phyloP scores from a whole-genome alignment of 2,888 invertebrate genomes.

The Stratiomys singularior region DNA sequence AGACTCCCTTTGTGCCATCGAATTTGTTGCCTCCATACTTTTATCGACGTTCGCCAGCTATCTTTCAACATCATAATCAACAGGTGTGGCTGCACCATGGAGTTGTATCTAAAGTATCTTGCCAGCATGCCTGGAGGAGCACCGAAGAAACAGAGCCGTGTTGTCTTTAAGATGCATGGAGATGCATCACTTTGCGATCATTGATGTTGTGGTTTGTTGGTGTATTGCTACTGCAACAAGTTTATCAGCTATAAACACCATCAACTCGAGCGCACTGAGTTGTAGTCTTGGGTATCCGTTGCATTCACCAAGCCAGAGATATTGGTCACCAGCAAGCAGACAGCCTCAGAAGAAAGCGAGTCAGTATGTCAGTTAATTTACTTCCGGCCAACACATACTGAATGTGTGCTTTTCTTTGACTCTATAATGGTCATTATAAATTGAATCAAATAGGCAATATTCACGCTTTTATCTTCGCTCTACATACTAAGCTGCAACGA shows the following conservation, averaged over 20 bases:
- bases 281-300: constrained; percentile 15
- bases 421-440: constrained; percentile 27
- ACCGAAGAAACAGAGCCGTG: background rate
- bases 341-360: constrained; percentile 65
- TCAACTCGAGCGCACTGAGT: constrained; percentile 9
- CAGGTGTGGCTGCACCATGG: background rate
- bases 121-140: background rate
- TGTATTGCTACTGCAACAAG: constrained; percentile 33
- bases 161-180: background rate
- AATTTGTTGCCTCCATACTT: too few relatives aligned
- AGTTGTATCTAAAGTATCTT: background rate
- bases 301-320: constrained; percentile 38
- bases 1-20: too few relatives aligned
- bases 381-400: constrained; percentile 55
- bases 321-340: constrained; percentile 51
- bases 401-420: constrained; percentile 36
- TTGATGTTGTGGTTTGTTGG: constrained; percentile 6
- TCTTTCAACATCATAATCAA: background rate
- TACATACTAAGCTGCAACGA: background rate
- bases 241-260: constrained; percentile 27
- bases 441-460: constrained; percentile 23
- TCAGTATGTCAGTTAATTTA: constrained; percentile 66
- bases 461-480: constrained; percentile 35
- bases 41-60: too few relatives aligned
- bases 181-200: background rate